A percentile compares a stretch with the other conserved stretches of the same genome.
phyloP scores from a whole-genome alignment of 2,113 vertebrate species.

The Leptobrachium ailaonicum region DNA sequence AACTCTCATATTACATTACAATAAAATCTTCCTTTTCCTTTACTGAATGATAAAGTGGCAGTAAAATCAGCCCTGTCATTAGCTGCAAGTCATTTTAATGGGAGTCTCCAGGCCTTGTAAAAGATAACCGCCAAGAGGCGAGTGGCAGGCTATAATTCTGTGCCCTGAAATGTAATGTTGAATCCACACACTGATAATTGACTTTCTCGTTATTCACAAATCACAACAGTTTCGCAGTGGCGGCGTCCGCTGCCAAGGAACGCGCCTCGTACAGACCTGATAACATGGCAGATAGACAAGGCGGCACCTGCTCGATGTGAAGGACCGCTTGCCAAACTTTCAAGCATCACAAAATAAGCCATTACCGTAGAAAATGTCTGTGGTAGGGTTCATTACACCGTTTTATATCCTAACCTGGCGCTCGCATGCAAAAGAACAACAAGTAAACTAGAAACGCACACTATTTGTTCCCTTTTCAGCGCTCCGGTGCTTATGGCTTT shows the following conservation, averaged over 20 bases:
- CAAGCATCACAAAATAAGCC: constrained; percentile 36
- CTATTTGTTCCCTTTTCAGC: neutral
- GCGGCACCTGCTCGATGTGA: constrained; percentile 39
- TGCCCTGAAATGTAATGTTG: constrained; percentile 22
- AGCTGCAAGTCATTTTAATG: constrained; percentile 57
- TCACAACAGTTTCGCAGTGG: constrained; percentile 44
- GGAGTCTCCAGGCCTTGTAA: constrained; percentile 51
- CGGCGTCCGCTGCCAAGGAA: constrained; percentile 16
- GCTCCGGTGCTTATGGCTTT: neutral
- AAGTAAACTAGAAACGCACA: neutral
- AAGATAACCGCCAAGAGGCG: constrained; percentile 53
- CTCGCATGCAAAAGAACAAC: neutral
- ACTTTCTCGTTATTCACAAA: constrained; percentile 54
- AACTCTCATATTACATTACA: constrained; percentile 51
- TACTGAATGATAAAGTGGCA: constrained; percentile 47
- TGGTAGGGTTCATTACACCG: constrained; percentile 13
- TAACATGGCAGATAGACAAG: constrained; percentile 22
- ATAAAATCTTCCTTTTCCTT: constrained; percentile 43
- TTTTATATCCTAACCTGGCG: neutral
- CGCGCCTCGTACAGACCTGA: constrained; percentile 1
- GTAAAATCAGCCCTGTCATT: constrained; percentile 50
- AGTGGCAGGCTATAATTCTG: constrained; percentile 49
- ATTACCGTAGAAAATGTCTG: neutral
- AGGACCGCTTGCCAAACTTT: constrained; percentile 36
- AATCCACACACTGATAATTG: constrained; percentile 54